Percentiles rank a stretch among this genome's conserved stretches.
phyloP scores from a whole-genome alignment of 2,797 vertebrate genomes.

The Pelobates cultripes region DNA sequence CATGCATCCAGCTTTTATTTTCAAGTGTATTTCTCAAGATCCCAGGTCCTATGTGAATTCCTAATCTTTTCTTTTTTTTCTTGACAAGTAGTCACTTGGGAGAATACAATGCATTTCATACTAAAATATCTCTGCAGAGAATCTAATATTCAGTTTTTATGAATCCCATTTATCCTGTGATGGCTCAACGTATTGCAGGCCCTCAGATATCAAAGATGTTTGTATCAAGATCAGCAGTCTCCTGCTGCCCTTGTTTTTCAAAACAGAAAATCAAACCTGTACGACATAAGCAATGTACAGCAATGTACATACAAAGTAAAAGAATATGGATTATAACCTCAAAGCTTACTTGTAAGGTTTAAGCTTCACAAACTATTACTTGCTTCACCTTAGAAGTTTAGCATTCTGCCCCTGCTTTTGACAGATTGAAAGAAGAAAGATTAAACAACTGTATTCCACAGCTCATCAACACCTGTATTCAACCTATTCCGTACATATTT shows the following conservation, averaged over 20 bases:
- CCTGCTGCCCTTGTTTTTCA: constrained; percentile 22
- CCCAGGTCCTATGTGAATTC: neutral
- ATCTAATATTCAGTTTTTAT: constrained; percentile 27
- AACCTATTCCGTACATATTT: neutral
- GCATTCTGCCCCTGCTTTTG: neutral
- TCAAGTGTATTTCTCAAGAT: neutral
- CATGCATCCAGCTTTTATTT: neutral
- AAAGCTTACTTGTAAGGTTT: constrained; percentile 21
- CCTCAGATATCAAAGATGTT: constrained; percentile 24
- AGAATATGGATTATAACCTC: constrained; percentile 18
- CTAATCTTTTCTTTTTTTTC: neutral
- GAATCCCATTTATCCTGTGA: constrained; percentile 11
- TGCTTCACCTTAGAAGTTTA: constrained; percentile 6
- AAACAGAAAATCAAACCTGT: constrained; percentile 15
- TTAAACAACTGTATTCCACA: constrained; percentile 10
- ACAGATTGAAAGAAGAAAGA: constrained; percentile 1
- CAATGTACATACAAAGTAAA: constrained; percentile 10
- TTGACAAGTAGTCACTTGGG: constrained; percentile 10
- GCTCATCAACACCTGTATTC: constrained; percentile 13
- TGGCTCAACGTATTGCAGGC: constrained; percentile 1
- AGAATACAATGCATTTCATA: constrained; percentile 5
- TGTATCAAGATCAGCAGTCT: constrained; percentile 18
- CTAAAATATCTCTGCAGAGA: constrained; percentile 13
- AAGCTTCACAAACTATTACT: constrained; percentile 6
- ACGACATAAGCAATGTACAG: neutral